phyloP scores from a whole-genome alignment of 2,888 invertebrate genomes.

The Camptogramma bilineatum region DNA sequence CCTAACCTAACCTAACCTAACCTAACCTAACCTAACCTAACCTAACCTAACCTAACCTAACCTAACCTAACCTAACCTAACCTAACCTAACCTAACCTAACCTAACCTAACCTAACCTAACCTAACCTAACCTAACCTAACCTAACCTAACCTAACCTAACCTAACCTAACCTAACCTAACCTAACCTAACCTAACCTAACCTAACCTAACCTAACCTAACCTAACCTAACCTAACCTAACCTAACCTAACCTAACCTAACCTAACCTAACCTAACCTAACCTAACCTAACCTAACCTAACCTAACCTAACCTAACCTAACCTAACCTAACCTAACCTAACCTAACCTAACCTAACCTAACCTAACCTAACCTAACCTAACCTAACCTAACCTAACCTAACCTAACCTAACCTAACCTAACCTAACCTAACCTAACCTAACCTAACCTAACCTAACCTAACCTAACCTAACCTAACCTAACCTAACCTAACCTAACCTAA shows the following conservation, averaged over 20 bases:
- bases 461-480: constrained; percentile 38
- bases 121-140: constrained; percentile 45
- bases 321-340: constrained; percentile 41
- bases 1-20: constrained; percentile 42
- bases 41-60: constrained; percentile 43
- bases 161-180: constrained; percentile 47
- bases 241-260: constrained; percentile 45
- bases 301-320: constrained; percentile 45
- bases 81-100: constrained; percentile 44
- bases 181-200: constrained; percentile 47
- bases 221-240: constrained; percentile 47
- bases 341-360: constrained; percentile 31
- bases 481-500: constrained; percentile 42
- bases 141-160: constrained; percentile 46
- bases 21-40: constrained; percentile 42
- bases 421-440: constrained; percentile 37
- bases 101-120: constrained; percentile 44
- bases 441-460: constrained; percentile 31
- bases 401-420: constrained; percentile 31
- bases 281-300: constrained; percentile 45
- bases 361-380: constrained; percentile 37
- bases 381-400: constrained; percentile 18
- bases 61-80: constrained; percentile 43
- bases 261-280: constrained; percentile 43
- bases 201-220: constrained; percentile 47